Evolutionary conservation across 2,797 vertebrate species (phyloP).

Genomic region (Halcyon leucocephala): DNA sequence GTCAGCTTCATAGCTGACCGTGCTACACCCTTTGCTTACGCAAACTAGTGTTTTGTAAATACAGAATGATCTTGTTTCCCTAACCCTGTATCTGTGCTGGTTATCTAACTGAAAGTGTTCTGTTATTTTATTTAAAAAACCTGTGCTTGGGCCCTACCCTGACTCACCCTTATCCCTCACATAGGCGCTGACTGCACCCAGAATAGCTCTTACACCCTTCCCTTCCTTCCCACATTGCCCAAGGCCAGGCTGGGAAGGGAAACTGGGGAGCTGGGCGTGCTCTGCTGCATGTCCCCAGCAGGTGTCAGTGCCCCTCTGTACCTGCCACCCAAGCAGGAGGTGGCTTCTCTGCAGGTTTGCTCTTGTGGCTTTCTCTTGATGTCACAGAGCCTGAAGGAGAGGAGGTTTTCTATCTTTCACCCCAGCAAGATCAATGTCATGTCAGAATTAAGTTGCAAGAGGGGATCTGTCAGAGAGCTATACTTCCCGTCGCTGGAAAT

Average conservation of each 20-base stretch:
- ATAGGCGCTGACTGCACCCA: not conserved
- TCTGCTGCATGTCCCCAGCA: not conserved
- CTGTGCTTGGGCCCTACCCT: not conserved
- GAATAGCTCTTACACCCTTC: not conserved
- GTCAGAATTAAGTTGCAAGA: not conserved
- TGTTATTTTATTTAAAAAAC: not conserved
- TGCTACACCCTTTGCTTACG: not conserved
- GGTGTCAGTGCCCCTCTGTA: constrained; percentile 46
- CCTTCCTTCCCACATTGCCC: not conserved
- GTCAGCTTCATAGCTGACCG: not conserved
- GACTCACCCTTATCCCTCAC: not conserved
- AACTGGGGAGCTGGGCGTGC: not conserved
- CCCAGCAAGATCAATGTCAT: not conserved
- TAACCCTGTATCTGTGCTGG: not conserved
- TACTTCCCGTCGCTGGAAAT: not conserved
- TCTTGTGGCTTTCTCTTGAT: not conserved
- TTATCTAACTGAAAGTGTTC: not conserved
- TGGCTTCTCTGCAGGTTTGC: not conserved
- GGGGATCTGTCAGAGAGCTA: not conserved
- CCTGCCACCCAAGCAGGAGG: not conserved
- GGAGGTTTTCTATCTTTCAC: not conserved
- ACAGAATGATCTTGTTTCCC: not conserved
- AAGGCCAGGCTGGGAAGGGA: not conserved
- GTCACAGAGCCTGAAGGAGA: not conserved
- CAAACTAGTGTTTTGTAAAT: not conserved